Evolutionary conservation across 2,888 invertebrate genomes (phyloP).

Genomic region (Rhorus exstirpatorius): DNA sequence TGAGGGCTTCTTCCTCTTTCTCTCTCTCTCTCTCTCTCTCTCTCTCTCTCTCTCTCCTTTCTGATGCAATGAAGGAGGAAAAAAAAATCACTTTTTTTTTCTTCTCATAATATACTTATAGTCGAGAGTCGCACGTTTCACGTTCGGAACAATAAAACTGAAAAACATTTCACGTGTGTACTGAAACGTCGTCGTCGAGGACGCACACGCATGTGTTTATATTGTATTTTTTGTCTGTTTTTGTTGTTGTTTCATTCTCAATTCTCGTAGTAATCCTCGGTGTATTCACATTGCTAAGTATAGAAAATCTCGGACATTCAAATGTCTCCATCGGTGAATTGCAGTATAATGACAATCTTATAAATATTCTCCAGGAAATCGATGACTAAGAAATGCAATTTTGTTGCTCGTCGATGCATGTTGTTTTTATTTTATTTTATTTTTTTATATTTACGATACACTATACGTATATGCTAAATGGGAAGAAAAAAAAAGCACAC

Average conservation of each 20-base stretch:
- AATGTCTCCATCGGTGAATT: too few species aligned
- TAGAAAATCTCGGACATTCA: background rate
- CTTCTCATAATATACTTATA: background rate
- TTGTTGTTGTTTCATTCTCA: slow-evolving; percentile 2
- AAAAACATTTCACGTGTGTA: slow-evolving; percentile 14
- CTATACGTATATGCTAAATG: background rate
- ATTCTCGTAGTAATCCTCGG: background rate
- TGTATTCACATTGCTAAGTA: background rate
- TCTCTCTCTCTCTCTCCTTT: slow-evolving; percentile 21
- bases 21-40: too few species aligned
- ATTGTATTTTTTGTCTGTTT: background rate
- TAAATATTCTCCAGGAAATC: background rate
- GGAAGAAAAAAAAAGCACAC: background rate
- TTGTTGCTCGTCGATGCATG: background rate
- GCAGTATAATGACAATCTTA: background rate
- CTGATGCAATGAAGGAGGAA: slow-evolving; percentile 38
- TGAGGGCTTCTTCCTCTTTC: background rate
- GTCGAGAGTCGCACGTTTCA: background rate
- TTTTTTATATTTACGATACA: too few species aligned
- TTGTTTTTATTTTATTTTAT: too few species aligned
- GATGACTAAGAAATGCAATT: slow-evolving; percentile 4
- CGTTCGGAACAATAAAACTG: too few species aligned
- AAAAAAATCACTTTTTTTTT: slow-evolving; percentile 21
- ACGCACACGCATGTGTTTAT: slow-evolving; percentile 14
- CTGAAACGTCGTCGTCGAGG: slow-evolving; percentile 18